Base-by-base conservation (phyloP, 2,113 vertebrate genomes). In the Caranx melampygus region DNA sequence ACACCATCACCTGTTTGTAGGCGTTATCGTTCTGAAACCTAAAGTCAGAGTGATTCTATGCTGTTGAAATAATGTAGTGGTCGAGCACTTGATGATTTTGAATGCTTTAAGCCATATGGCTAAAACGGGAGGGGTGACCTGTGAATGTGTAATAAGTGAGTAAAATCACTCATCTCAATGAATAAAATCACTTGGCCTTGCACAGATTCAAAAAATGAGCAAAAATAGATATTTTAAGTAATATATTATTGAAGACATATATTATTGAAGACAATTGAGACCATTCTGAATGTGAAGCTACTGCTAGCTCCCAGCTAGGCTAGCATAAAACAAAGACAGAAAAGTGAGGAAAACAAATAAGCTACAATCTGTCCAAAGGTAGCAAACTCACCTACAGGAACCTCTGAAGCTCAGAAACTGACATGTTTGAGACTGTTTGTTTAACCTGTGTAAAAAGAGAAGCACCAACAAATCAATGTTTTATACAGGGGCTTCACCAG, bases 1-100 rank as follows among this genome's bases (percentile, higher is more conserved):
- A 72, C 47, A 72, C 59, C 13, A 26, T 70, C 78, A 42, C 20
- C 54, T 76, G 74, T 72, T 71, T 85, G 59, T 33, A 20, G 51
- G 65, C 2, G 12, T 83, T 81, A 80, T 66, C 44, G 3, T 40
- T 45, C 40, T 51, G 55, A 70, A 80, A 73, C 45, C 45, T 44
- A 40, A 76, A 77, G 49, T 70, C n/a, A 35, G 21, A 54, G 31
- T 55, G 59, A 64, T 20, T 77, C 15, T 21, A 8, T 63, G 57
- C 61, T 10, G 13, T 64, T 65, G 52, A 63, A 79, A 74, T 57
- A 74, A 68, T 49, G 49, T 26, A 26, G n/a, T 10, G 5, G 54
- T 54, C 45, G 44, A 66, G 42, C 21, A 31, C 63, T 58, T 79
- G 34, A 51, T 37, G 13, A 67, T 74, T 42, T 35, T 40, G 26